A percentile compares a stretch with the other conserved stretches of the same genome.
Conservation (phyloP, 2,113 vertebrate genomes). For the Gavia stellata region DNA sequence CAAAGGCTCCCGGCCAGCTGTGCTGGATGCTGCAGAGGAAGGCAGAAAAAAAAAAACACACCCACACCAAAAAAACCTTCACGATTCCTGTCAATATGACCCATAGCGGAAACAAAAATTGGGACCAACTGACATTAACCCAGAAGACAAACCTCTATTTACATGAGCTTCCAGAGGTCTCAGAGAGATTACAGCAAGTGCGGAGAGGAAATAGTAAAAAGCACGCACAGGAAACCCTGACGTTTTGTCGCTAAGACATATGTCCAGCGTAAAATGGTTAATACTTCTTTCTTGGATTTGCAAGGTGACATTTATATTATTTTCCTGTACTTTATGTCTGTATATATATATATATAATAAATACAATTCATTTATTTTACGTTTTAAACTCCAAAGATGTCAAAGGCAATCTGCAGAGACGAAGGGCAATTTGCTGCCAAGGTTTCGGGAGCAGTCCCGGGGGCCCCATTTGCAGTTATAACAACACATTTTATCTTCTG, state of each 20-base stretch:
- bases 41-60: background rate
- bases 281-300: background rate
- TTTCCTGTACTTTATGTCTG: background rate
- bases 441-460: background rate
- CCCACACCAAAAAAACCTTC: background rate
- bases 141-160: background rate
- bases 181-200: background rate
- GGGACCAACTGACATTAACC: background rate
- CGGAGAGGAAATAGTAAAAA: constrained; percentile 12
- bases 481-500: constrained; percentile 43
- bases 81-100: background rate
- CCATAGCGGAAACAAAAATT: background rate
- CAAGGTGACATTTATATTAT: background rate
- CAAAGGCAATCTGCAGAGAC: background rate
- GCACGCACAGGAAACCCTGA: background rate
- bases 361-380: background rate
- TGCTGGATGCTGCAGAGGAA: background rate
- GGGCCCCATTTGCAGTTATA: constrained; percentile 20
- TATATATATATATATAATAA: background rate
- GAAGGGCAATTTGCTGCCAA: background rate
- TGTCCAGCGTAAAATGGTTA: background rate
- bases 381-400: background rate
- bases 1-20: background rate
- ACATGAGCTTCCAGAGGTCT: background rate
- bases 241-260: rapidly evolving